Base-by-base conservation (phyloP, 1,140 invertebrate species). In the Drosophila leontia region DNA sequence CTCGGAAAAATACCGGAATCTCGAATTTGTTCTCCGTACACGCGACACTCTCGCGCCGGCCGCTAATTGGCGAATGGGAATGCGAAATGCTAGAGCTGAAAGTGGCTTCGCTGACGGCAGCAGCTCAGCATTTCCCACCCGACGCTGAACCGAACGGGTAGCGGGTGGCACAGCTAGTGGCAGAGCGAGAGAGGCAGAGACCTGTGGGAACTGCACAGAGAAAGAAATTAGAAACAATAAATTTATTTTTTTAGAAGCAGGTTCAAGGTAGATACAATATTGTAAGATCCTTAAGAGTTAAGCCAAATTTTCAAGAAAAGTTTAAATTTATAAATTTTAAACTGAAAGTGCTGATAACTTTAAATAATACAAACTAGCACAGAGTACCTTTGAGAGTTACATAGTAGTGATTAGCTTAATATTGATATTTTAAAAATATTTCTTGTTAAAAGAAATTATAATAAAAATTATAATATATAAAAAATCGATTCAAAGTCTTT, bases 51-150 rank as follows among this genome's bases (percentile, higher is more conserved):
- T 88, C 74, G 58, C 85, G 56, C 34, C 80, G 64, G 65, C 60
- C 34, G 63, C 63, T 82, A 75, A 78, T 69, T 84, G 61, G 64
- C 78, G 78, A 85, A 85, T 85, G 82, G 41, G 48, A 55, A 70
- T 45, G 45, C 26, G 32, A 53, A 37, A 23, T 67, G 67, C 37
- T 32, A 34, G 39, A 9, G 47, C 39, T 50, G 29, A 51, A 44
- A 63, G 42, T 39, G 15, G 48, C 19, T 34, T 32, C 39, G 34
- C 34, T 64, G 39, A 45, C 39, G 51, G 62, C 67, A 70, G 47
- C 67, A 70, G 47, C 67, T 62, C 57, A 45, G 32, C 32, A 13
- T 45, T 62, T 32, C 15, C 15, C 39, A 41, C 17, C 32, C 56
- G 37, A 34, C 6, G 62, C 17, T 35, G 34, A 51, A 51, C 12